phyloP scores from a whole-genome alignment of 2,113 vertebrate genomes.

The Trematocara variabile region DNA sequence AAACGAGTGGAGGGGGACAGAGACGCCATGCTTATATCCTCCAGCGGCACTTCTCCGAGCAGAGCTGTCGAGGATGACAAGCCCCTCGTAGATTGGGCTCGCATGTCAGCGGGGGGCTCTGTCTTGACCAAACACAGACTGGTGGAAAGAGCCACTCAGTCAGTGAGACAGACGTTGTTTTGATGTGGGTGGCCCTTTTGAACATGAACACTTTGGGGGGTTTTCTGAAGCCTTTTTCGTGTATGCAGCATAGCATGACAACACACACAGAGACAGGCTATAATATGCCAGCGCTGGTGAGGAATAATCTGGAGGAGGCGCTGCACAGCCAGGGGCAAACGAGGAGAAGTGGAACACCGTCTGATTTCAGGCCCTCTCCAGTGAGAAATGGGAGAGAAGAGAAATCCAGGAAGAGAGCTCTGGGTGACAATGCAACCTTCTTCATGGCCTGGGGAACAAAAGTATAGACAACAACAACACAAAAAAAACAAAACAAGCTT shows the following conservation, averaged over 20 bases:
- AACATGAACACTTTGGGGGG: background rate
- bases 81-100: background rate
- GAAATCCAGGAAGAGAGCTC: background rate
- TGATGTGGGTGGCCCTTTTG: background rate
- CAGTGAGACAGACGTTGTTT: constrained; percentile 7
- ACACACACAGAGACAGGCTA: background rate
- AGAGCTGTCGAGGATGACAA: constrained; percentile 28
- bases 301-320: background rate
- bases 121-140: background rate
- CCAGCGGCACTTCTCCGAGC: background rate
- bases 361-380: background rate
- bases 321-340: background rate
- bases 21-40: background rate
- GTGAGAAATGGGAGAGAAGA: background rate
- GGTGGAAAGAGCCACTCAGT: background rate
- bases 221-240: background rate
- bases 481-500: background rate
- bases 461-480: background rate
- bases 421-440: background rate
- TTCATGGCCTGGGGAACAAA: background rate
- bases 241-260: background rate
- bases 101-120: background rate
- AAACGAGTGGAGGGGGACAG: background rate
- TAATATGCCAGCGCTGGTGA: background rate
- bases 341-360: background rate